phyloP scores from a whole-genome alignment of 2,797 vertebrate genomes.

The Ispidina lecontei region DNA sequence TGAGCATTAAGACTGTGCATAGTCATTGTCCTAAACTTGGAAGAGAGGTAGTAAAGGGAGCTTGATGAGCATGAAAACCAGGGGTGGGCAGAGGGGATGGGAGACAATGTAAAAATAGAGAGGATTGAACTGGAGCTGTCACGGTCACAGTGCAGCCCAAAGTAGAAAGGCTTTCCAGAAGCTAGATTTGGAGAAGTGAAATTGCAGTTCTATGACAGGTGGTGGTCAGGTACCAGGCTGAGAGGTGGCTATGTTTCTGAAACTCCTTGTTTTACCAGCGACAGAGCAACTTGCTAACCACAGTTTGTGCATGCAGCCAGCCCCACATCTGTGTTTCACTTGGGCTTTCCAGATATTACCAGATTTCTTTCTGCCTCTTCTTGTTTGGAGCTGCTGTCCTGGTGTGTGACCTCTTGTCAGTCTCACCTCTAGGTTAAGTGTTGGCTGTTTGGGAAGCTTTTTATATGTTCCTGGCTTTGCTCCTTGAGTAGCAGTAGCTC shows the following conservation, averaged over 20 bases:
- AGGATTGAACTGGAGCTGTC: neutral
- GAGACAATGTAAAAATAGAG: neutral
- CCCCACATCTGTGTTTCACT: neutral
- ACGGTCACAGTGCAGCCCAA: neutral
- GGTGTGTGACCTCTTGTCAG: neutral
- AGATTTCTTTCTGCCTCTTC: neutral
- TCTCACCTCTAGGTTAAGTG: neutral
- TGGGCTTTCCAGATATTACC: neutral
- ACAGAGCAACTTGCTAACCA: neutral
- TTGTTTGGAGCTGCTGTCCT: neutral
- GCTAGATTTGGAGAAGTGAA: neutral
- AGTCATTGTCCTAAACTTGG: neutral
- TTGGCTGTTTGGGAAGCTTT: neutral
- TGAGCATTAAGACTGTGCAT: neutral
- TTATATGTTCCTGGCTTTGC: neutral
- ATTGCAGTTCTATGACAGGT: neutral
- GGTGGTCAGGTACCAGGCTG: neutral
- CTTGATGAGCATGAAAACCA: fast-evolving
- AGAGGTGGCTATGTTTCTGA: neutral
- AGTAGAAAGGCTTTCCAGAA: neutral
- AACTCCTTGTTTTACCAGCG: neutral
- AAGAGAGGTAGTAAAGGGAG: neutral
- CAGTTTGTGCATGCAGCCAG: neutral
- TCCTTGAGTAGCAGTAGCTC: neutral
- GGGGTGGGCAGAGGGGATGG: neutral